Conservation (phyloP, 1,140 invertebrate genomes). For the Drosophila watanabei region DNA sequence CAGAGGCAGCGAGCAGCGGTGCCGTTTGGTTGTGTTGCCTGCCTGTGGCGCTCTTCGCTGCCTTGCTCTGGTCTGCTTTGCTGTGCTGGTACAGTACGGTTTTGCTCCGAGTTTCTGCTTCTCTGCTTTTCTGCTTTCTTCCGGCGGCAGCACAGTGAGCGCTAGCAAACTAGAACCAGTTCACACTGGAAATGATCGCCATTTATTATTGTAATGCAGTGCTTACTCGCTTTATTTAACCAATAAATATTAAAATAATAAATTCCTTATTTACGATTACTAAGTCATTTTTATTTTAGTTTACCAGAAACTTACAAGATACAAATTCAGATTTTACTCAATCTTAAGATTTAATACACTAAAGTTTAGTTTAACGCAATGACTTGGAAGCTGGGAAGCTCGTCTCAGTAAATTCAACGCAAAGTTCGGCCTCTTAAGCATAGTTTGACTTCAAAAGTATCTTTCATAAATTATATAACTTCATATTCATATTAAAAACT, state of each 20-base stretch:
- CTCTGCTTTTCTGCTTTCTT: constrained; percentile 33
- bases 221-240: not conserved
- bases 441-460: not conserved
- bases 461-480: not conserved
- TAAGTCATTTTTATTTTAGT: not conserved
- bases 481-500: constrained; percentile 2
- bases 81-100: constrained; percentile 54
- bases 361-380: not conserved
- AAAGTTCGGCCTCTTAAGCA: not conserved
- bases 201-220: not conserved
- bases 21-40: not conserved
- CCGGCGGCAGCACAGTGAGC: constrained; percentile 16
- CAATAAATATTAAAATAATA: not conserved
- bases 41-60: not conserved
- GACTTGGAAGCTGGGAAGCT: not conserved
- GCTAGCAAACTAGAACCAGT: constrained; percentile 2
- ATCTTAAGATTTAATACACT: not conserved
- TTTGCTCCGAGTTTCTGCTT: constrained; percentile 36
- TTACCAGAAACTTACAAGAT: not conserved
- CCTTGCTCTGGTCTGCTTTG: constrained; percentile 1
- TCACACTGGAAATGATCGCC: not conserved
- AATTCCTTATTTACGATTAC: not conserved
- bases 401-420: not conserved
- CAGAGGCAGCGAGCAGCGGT: constrained; percentile 4
- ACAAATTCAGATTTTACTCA: not conserved